phyloP scores from a whole-genome alignment of 37 sponge, comb jelly and placozoan genomes.

The Diacarnus erythraeanus region DNA sequence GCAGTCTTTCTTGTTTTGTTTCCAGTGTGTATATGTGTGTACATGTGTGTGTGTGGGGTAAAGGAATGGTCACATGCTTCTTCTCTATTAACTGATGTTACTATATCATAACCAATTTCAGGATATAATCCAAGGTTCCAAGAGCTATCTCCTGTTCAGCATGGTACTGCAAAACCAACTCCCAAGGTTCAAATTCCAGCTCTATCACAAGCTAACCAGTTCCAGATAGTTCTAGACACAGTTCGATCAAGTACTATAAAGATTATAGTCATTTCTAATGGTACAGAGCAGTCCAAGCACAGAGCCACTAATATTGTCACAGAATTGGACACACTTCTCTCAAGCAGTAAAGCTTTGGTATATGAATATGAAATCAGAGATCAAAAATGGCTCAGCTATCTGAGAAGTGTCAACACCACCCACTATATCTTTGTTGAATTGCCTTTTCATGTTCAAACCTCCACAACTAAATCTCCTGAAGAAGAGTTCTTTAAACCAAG shows the following conservation, averaged over 20 bases:
- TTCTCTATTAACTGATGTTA: too few species aligned
- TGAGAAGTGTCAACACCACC: background rate
- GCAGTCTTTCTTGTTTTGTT: too few species aligned
- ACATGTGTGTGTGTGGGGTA: too few species aligned
- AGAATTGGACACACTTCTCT: background rate
- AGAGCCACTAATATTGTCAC: background rate
- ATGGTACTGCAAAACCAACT: too few species aligned
- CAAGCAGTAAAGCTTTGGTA: background rate
- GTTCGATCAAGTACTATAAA: background rate
- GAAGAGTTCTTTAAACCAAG: constrained; percentile 3
- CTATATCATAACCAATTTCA: too few species aligned
- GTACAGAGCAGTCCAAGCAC: too few species aligned
- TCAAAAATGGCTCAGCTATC: constrained; percentile 10
- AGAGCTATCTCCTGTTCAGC: too few species aligned
- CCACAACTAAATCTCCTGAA: background rate
- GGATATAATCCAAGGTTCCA: too few species aligned
- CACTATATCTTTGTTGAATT: constrained; percentile 42
- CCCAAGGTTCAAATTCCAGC: too few species aligned
- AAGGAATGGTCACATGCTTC: too few species aligned
- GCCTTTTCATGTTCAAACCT: constrained; percentile 13
- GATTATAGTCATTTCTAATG: background rate
- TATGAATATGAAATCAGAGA: background rate
- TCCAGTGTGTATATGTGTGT: too few species aligned
- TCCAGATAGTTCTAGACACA: background rate
- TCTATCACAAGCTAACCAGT: background rate